Conservation (phyloP, 2,888 invertebrate species). For the Thereva nobilitata region DNA sequence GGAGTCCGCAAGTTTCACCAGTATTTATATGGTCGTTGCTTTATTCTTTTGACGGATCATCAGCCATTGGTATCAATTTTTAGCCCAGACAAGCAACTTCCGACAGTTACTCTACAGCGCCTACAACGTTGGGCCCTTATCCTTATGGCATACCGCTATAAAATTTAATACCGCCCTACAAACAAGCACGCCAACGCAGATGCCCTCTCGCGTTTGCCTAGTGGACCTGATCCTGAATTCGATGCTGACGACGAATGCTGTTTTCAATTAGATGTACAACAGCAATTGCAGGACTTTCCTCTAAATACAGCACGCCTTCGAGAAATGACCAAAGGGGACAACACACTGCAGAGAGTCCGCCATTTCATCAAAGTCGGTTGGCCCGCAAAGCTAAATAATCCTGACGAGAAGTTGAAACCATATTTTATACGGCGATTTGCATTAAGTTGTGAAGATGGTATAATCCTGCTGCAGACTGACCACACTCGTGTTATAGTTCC, state of each 20-base stretch:
- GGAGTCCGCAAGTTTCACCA: constrained; percentile 4
- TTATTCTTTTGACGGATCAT: background rate
- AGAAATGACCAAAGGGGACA: constrained; percentile 17
- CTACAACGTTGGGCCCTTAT: background rate
- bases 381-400: background rate
- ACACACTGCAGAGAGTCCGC: constrained; percentile 2
- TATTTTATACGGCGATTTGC: constrained; percentile 21
- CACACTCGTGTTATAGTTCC: background rate
- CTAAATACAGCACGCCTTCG: constrained; percentile 8
- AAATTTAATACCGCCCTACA: background rate
- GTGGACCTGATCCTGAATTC: too few species aligned
- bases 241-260: too few species aligned
- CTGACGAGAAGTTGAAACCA: background rate
- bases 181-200: too few species aligned
- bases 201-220: too few species aligned
- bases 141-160: background rate
- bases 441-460: constrained; percentile 4
- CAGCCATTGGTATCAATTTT: background rate
- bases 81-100: background rate
- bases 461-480: constrained; percentile 13
- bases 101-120: background rate
- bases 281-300: background rate
- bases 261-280: background rate
- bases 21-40: background rate
- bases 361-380: constrained; percentile 17